phyloP scores from a whole-genome alignment of 2,888 invertebrate species.

The Isotomurus palustris region DNA sequence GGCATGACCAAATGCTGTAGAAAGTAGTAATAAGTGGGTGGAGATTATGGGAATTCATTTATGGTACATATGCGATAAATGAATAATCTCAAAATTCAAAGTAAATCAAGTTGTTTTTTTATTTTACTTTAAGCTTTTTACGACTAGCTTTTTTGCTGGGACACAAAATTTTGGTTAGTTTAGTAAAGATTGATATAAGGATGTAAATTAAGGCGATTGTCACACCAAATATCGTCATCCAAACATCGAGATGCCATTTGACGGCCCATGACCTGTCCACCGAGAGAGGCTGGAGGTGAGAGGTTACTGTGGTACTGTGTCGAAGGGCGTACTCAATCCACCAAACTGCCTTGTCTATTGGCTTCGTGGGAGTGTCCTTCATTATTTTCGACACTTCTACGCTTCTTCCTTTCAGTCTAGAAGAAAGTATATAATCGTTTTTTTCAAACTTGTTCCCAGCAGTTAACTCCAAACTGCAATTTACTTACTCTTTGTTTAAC shows the following conservation, averaged over 20 bases:
- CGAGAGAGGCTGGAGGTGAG: slow-evolving; percentile 20
- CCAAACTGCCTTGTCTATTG: slow-evolving; percentile 11
- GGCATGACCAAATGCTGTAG: background rate
- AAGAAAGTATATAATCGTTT: background rate
- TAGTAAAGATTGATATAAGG: background rate
- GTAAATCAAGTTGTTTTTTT: no score
- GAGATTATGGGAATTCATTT: background rate
- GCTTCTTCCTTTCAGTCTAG: slow-evolving; percentile 3
- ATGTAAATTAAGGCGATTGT: background rate
- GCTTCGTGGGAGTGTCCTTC: slow-evolving; percentile 12
- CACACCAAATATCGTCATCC: slow-evolving; percentile 8
- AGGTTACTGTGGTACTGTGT: slow-evolving; percentile 17
- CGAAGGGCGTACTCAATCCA: slow-evolving; percentile 22
- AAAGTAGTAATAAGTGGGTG: background rate
- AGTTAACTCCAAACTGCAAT: background rate
- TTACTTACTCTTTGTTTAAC: background rate
- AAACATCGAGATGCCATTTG: slow-evolving; percentile 24
- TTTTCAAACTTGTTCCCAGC: background rate
- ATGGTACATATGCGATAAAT: no score
- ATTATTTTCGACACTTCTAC: slow-evolving; percentile 6
- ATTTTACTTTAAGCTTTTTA: no score
- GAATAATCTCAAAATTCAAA: no score
- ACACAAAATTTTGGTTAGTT: background rate
- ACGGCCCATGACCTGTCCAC: slow-evolving; percentile 21
- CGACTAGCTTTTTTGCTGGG: no score